Evolutionary conservation across 1,140 invertebrate species (phyloP).

Genomic region (Meloidogyne floridensis): DNA sequence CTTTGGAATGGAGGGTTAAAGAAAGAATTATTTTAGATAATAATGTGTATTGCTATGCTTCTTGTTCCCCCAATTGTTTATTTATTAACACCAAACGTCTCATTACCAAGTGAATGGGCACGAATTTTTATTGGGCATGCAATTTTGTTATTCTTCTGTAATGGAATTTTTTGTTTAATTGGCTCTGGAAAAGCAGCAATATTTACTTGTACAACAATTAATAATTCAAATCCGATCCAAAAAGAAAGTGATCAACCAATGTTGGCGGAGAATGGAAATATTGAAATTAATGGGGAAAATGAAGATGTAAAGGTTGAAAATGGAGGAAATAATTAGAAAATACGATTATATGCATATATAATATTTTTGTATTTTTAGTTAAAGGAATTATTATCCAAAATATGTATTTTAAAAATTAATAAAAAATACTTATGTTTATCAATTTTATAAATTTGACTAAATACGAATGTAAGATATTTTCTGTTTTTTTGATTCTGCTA

Average conservation of each 20-base stretch:
- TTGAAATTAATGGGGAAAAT: background rate
- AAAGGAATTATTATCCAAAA: no score
- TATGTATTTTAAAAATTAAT: no score
- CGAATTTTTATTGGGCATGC: constrained; percentile 32
- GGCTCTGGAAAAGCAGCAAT: constrained; percentile 26
- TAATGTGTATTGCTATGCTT: constrained; percentile 39
- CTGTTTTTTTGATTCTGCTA: no score
- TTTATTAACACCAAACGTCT: constrained; percentile 27
- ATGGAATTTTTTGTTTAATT: constrained; percentile 27
- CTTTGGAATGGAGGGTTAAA: background rate
- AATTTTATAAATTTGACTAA: no score
- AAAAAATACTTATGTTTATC: no score
- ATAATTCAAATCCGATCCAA: background rate
- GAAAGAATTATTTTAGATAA: constrained; percentile 23
- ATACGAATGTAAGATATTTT: no score
- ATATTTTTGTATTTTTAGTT: no score
- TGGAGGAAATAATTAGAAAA: background rate
- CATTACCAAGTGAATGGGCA: constrained; percentile 33
- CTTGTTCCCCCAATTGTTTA: constrained; percentile 34
- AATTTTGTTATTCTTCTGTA: constrained; percentile 22
- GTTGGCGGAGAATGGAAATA: background rate
- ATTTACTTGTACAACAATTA: constrained; percentile 19
- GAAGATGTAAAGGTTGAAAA: background rate
- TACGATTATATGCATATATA: no score
- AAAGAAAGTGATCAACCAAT: background rate